A percentile compares a stretch with the other conserved stretches of the same genome.
Conservation (phyloP, 2,888 invertebrate species). For the Capitulum mitella region DNA sequence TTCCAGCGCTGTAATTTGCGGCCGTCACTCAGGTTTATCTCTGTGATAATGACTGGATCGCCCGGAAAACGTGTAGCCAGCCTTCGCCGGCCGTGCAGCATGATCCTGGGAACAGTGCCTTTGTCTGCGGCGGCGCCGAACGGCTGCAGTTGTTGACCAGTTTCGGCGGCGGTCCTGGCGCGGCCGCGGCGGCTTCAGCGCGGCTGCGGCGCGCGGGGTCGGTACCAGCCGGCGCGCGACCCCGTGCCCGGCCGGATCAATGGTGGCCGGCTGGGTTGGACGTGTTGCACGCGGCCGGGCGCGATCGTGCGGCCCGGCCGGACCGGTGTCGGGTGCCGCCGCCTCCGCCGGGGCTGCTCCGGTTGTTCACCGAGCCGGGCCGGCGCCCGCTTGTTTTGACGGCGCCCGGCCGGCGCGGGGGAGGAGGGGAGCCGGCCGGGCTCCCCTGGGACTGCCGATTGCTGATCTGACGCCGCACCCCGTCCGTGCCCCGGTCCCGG, state of each 20-base stretch:
- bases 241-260: not conserved
- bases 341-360: slow-evolving; percentile 45
- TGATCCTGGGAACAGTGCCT: slow-evolving; percentile 87
- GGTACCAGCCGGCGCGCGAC: too few species aligned
- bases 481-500: too few species aligned
- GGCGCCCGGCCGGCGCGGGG: too few species aligned
- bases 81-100: slow-evolving; percentile 37
- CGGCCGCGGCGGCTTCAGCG: slow-evolving; percentile 58
- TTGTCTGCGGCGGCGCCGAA: slow-evolving; percentile 86
- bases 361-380: slow-evolving; percentile 53
- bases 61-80: not conserved
- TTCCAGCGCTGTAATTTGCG: not conserved
- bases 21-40: not conserved
- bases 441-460: too few species aligned
- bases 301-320: not conserved
- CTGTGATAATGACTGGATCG: not conserved
- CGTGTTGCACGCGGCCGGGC: not conserved
- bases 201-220: not conserved
- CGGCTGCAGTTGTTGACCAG: slow-evolving; percentile 90
- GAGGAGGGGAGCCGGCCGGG: too few species aligned
- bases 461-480: too few species aligned
- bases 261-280: not conserved
- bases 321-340: not conserved
- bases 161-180: slow-evolving; percentile 84
- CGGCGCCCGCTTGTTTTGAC: too few species aligned